Base-by-base conservation (phyloP, 2,888 invertebrate species). In the Zygogramma bicolorata region DNA sequence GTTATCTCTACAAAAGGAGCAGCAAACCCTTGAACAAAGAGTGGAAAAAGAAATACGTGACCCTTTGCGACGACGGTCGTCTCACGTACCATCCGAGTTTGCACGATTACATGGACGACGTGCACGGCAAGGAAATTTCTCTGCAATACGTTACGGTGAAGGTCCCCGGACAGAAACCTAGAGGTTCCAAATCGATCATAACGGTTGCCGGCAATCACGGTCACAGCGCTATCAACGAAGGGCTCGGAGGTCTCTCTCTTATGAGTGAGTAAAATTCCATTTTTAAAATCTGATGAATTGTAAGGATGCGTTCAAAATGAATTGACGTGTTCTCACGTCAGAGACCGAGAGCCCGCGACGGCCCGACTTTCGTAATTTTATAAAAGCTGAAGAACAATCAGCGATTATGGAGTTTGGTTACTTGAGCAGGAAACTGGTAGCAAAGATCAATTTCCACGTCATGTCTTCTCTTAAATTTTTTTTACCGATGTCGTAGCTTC, bases 1-100 rank as follows among this genome's bases (percentile, higher is more conserved):
- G 99, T 7, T 96, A 96, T 84, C 90, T 99, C 80, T 97, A 98
- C 86, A 99, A 99, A 88, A 93, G 96, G 81, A 97, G 97, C 82
- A 98, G 97, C 88, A 98, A 97, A 85, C 94, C 97, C 0, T 87
- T 98, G 77, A 98, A 98, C 86, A 97, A 97, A 85, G 87, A 99
- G 85, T 98, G 99, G 97, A 99, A 99, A 89, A 99, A 99, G 90
- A 99, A 99, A 86, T 99, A 98, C 87, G 98, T 98, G 15, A 97
- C 98, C 0, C 88, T 99, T 22, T 94, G 97, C 82, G 97, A 97
- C 87, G 97, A 99, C 86, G 99, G 98, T 0, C 90, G 95, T 78
- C 89, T 99, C 76, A 97, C 97, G 6, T 99, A 99, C 88, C 97
- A 99, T 89, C 96, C 97, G 0, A 98, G 96, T 87, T 90, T 99